phyloP scores from a whole-genome alignment of 2,888 invertebrate species.

The Eugnorisma glareosa region DNA sequence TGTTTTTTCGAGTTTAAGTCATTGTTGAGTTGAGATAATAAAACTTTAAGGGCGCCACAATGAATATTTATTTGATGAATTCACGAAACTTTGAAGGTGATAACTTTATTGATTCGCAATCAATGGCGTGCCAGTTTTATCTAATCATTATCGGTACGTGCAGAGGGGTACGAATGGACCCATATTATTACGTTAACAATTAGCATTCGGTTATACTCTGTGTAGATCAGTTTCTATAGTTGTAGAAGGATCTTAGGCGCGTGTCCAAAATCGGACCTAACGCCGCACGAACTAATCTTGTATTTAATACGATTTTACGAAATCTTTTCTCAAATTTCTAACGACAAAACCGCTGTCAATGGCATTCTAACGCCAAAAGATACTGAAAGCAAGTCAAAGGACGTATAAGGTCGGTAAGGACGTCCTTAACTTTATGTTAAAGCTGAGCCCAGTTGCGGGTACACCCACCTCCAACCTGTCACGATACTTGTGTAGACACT shows the following conservation, averaged over 20 bases:
- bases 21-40: conserved; percentile 27
- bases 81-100: conserved; percentile 39
- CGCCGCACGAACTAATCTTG: background rate
- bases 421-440: conserved; percentile 4
- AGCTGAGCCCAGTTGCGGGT: conserved; percentile 5
- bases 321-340: background rate
- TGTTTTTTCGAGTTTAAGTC: conserved; percentile 32
- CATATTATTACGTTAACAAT: conserved; percentile 3
- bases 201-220: conserved; percentile 3
- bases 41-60: conserved; percentile 25
- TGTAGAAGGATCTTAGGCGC: background rate
- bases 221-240: background rate
- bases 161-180: conserved; percentile 17
- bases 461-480: conserved; percentile 5
- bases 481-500: conserved; percentile 2
- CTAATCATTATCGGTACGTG: conserved; percentile 48
- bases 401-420: conserved; percentile 6
- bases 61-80: conserved; percentile 23
- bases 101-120: conserved; percentile 53
- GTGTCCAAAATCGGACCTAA: background rate
- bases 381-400: conserved; percentile 8
- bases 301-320: background rate
- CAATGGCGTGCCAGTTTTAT: conserved; percentile 44
- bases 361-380: background rate
- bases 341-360: background rate